Evolutionary conservation across 2,113 vertebrate genomes (phyloP).

Genomic region (Miniopterus natalensis): DNA sequence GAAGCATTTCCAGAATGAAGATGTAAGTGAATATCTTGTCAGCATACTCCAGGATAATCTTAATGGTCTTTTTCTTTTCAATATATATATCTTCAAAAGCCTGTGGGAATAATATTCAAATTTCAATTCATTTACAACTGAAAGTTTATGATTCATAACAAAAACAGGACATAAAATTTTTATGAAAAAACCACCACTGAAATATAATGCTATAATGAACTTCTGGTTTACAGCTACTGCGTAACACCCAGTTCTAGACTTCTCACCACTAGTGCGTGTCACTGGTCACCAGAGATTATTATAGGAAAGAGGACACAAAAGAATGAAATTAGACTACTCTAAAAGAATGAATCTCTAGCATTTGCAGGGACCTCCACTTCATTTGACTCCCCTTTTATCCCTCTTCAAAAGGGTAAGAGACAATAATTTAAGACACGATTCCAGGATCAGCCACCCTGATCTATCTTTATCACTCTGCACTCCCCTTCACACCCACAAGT

Average conservation of each 20-base stretch:
- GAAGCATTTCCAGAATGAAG: constrained; percentile 98
- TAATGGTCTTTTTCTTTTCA: constrained; percentile 92
- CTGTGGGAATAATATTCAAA: constrained; percentile 84
- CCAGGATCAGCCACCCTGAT: neutral
- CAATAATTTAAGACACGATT: neutral
- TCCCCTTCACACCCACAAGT: neutral
- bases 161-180: constrained; percentile 21
- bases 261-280: neutral
- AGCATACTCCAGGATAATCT: constrained; percentile 94
- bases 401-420: neutral
- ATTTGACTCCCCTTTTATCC: neutral
- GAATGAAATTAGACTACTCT: neutral
- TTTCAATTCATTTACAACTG: neutral
- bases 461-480: neutral
- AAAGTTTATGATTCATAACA: neutral
- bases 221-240: neutral
- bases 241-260: neutral
- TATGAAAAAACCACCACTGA: neutral
- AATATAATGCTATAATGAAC: neutral
- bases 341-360: neutral
- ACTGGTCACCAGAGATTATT: neutral
- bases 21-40: constrained; percentile 98
- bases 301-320: neutral
- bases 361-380: neutral
- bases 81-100: constrained; percentile 98